Base-by-base conservation (phyloP, 1,140 invertebrate species). In the Oryctes rhinoceros region DNA sequence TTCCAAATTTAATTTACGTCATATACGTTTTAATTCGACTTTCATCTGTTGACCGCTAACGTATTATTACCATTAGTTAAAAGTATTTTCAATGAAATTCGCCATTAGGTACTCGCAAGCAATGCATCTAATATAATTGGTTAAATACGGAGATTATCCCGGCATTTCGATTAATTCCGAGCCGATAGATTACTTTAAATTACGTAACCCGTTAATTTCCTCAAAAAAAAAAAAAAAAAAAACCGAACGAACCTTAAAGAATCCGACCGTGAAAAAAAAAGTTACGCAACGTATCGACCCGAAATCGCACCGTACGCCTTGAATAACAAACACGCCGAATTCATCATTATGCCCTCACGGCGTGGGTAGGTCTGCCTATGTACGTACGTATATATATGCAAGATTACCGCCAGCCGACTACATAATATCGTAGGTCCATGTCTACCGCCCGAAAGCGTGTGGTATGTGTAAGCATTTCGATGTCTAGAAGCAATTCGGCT, bases 301-400 rank as follows among this genome's bases (percentile, higher is more conserved):
- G 53, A 59, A 59, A 59, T 59, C 53, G 53, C 53, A n/a, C 15
- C 18, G n/a, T 15, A 18, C 53, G 53, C n/a, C 53, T 59, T 59
- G 53, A 59, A 59, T 59, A 59, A n/a, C n/a, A 59, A 59, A 59
- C 53, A 59, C 15, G 53, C 53, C 53, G n/a, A 59, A 59, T 59
- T 59, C 53, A 59, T 59, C 53, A n/a, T 59, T 59, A 59, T 59
- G 53, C 53, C 53, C 53, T 59, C 53, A 59, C 18, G 18, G 18
- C 53, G 18, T 59, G 53, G 53, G 53, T 59, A 59, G 15, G 53
- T n/a, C 15, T 44, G 5, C 39, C 39, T 44, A 59, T 59, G 5
- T 59, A n/a, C n/a, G n/a, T n/a, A n/a, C n/a, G n/a, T n/a, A n/a
- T n/a, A 59, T 18, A n/a, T 59, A 59, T 59, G n/a, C 53, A n/a